Evolutionary conservation across 2,113 vertebrate species (phyloP).

Genomic region (Marmota monax): DNA sequence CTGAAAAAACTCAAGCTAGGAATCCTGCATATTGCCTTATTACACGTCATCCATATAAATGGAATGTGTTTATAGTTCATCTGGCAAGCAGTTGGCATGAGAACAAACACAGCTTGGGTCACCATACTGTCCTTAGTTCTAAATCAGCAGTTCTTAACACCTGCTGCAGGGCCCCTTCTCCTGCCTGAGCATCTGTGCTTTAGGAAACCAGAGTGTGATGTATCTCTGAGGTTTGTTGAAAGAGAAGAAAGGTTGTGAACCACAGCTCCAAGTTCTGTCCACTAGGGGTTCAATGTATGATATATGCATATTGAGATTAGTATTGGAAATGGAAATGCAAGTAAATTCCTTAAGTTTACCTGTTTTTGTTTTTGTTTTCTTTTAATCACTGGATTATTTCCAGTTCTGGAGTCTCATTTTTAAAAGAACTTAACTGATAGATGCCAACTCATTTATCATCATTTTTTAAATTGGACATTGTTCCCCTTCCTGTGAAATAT

Average conservation of each 20-base stretch:
- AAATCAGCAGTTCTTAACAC: slow-evolving; percentile 65
- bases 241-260: background rate
- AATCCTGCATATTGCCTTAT: slow-evolving; percentile 65
- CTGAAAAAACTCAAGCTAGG: slow-evolving; percentile 31
- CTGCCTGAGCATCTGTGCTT: slow-evolving; percentile 42
- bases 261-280: background rate
- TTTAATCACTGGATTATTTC: background rate
- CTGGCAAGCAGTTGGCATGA: slow-evolving; percentile 73
- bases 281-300: background rate
- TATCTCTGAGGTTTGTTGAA: background rate
- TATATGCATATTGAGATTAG: background rate
- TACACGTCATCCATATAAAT: slow-evolving; percentile 56
- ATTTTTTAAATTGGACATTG: slow-evolving; percentile 44
- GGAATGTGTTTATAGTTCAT: slow-evolving; percentile 72
- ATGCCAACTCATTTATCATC: slow-evolving; percentile 32
- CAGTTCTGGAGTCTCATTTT: slow-evolving; percentile 6
- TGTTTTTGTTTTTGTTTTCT: background rate
- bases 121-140: slow-evolving; percentile 69
- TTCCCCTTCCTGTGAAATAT: background rate
- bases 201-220: background rate
- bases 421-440: background rate
- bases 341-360: background rate
- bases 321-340: background rate
- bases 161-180: background rate
- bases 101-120: slow-evolving; percentile 70